A percentile compares a stretch with the other conserved stretches of the same genome.
Conservation (phyloP, 2,888 invertebrate genomes). For the Zele albiditarsus region DNA sequence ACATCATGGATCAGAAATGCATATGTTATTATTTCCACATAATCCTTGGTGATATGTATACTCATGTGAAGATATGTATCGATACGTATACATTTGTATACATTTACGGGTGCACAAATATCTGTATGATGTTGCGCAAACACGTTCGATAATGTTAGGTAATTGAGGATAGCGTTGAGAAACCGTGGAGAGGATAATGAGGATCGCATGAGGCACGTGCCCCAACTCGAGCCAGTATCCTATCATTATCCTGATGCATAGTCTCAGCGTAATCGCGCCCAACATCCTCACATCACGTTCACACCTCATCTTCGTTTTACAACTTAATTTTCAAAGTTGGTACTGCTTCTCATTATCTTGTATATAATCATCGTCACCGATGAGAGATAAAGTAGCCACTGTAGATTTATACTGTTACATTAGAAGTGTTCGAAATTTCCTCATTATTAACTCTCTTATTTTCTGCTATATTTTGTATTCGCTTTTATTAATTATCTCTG, state of each 20-base stretch:
- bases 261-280: conserved; percentile 21
- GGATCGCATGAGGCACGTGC: conserved; percentile 71
- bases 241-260: conserved; percentile 66
- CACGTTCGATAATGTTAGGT: conserved; percentile 25
- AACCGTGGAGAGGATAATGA: conserved; percentile 62
- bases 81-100: background rate
- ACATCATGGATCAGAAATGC: background rate
- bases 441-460: too few species aligned
- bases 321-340: too few species aligned
- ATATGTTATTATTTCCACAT: background rate
- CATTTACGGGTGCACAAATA: background rate
- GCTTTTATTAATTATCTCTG: too few species aligned
- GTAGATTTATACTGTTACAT: too few species aligned
- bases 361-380: too few species aligned
- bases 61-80: background rate
- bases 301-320: too few species aligned
- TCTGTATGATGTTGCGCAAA: background rate
- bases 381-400: too few species aligned
- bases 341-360: too few species aligned
- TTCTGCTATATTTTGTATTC: too few species aligned
- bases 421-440: too few species aligned
- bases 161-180: conserved; percentile 45
- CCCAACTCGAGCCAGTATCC: conserved; percentile 58
- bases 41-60: background rate
- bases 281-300: too few species aligned